Evolutionary conservation across 2,888 invertebrate species (phyloP).

Genomic region (Brachypterus glaber): DNA sequence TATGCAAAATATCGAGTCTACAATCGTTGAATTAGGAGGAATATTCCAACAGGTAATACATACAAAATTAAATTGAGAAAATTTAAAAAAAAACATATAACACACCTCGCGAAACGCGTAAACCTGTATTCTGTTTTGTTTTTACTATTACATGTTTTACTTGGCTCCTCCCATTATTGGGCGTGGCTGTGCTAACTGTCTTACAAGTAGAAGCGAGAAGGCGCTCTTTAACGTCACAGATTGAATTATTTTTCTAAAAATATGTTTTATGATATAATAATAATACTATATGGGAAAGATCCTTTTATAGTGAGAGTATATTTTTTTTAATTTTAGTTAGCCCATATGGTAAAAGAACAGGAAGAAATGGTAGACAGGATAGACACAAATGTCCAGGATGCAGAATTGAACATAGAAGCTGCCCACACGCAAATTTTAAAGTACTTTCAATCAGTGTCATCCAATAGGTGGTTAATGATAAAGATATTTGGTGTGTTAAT

Average conservation of each 20-base stretch:
- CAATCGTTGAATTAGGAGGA: constrained; percentile 97
- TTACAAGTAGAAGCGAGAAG: no score
- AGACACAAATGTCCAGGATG: constrained; percentile 92
- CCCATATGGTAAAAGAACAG: constrained; percentile 96
- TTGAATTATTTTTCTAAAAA: no score
- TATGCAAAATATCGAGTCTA: constrained; percentile 98
- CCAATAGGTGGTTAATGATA: constrained; percentile 98
- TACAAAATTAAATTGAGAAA: no score
- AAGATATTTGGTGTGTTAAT: constrained; percentile 98
- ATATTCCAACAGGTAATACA: constrained; percentile 82
- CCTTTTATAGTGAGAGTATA: background rate
- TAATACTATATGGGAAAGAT: no score
- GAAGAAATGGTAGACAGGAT: constrained; percentile 98
- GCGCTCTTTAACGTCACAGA: no score
- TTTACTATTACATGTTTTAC: no score
- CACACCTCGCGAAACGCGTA: no score
- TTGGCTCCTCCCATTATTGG: no score
- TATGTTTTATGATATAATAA: no score
- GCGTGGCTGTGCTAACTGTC: no score
- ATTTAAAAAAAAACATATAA: no score
- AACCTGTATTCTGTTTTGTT: no score
- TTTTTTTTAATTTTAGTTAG: constrained; percentile 41
- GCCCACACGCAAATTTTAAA: constrained; percentile 95
- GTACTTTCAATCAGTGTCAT: constrained; percentile 94
- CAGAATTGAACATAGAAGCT: constrained; percentile 93